Evolutionary conservation across 2,797 vertebrate species (phyloP), one percentile per base, ranked within the genome.

Genomic region (Pangasius macronema): DNA sequence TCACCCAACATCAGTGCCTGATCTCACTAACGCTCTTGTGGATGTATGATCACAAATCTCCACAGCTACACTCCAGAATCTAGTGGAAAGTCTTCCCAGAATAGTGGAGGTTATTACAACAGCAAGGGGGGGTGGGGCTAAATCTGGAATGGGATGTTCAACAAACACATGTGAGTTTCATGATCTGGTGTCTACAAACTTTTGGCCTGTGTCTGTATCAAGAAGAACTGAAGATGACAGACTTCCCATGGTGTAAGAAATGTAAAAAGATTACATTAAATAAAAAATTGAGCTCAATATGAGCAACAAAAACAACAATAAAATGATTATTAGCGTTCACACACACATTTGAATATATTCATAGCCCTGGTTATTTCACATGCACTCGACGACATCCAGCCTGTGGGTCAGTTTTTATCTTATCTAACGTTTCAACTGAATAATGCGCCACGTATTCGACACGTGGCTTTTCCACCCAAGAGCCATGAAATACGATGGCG

Each of bases 401-500:
- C n/a, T 18, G 75, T 30, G 75, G 27, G 30, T 33, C 10, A 30
- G 20, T 11, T 76, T 51, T 51, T 7, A 51, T 7, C 14, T n/a
- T n/a, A 49, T 30, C 14, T 22, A 13, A 80, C 3, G 9, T 24
- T 57, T 39, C 10, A 0, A 39, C 36, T 16, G 36, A 18, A 22
- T 42, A 1, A n/a, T 5, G 33, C 55, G 2, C 18, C 80, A 63
- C 24, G 7, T 30, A 49, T 30, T 57, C 3, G 67, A 46, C 55
- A 61, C 16, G 27, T 65, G 61, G 42, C 61, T 33, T 51, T 82
- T 51, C 61, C 57, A 7, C 27, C 24, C 8, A 42, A 13, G 42
- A 67, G 61, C 42, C 70, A 61, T 57, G n/a, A 82, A 82, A 88
- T 82, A 82, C 30, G 57, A 85, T n/a, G 49, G 42, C 3, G 42